These are phyloP conservation scores for Phoxinus dragarum DNA, from an alignment of 2,797 vertebrate genomes.

Conservation along the genomic window DNA sequence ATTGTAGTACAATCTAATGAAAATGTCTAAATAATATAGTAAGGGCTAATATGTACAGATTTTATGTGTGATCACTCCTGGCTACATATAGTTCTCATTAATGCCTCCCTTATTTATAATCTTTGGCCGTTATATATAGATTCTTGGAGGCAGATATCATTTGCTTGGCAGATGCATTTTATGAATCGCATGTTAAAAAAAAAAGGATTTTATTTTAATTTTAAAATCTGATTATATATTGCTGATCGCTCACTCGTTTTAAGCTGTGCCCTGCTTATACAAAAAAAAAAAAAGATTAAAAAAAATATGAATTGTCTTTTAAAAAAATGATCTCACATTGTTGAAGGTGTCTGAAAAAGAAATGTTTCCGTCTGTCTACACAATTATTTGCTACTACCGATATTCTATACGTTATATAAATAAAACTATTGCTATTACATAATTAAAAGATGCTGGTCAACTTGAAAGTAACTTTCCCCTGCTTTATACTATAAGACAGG, in stretches of 20 bases:
- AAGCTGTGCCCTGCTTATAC: not conserved
- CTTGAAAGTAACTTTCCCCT: not conserved
- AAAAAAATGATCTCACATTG: not conserved
- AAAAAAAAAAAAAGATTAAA: not conserved
- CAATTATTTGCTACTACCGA: slow-evolving; percentile 25
- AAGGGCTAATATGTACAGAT: slow-evolving; percentile 26
- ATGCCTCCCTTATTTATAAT: slow-evolving; percentile 18
- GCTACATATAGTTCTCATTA: slow-evolving; percentile 33
- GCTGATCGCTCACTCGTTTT: not conserved
- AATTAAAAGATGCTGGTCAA: slow-evolving; percentile 48
- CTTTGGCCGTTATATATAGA: not conserved
- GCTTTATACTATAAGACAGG: not conserved
- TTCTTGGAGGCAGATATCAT: slow-evolving; percentile 3
- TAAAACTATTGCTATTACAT: slow-evolving; percentile 11
- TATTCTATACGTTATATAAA: slow-evolving; percentile 29
- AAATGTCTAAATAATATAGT: slow-evolving; percentile 28
- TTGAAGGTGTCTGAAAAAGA: not conserved
- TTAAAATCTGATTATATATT: slow-evolving; percentile 3
- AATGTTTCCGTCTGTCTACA: slow-evolving; percentile 16
- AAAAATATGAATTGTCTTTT: not conserved
- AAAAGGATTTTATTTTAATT: not conserved
- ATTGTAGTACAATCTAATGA: slow-evolving; percentile 9
- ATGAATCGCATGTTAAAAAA: slow-evolving; percentile 10
- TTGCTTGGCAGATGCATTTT: slow-evolving; percentile 24
- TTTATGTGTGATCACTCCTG: not conserved